Conservation (phyloP, 2,888 invertebrate genomes). For the Agonopterix subpropinquella region DNA sequence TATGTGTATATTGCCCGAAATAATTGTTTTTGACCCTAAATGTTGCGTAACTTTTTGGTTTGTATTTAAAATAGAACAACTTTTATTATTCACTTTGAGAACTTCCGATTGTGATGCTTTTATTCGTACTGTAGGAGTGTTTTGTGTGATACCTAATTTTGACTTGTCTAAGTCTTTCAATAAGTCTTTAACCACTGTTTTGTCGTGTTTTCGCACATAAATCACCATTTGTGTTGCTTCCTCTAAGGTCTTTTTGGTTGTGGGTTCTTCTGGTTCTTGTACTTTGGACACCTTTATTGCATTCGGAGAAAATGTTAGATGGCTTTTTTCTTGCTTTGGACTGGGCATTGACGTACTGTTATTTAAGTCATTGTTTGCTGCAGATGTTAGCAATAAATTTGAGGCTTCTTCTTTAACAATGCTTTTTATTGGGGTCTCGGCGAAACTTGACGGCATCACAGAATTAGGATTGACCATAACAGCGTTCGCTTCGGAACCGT, state of each 20-base stretch:
- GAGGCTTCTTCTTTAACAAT: slow-evolving; percentile 68
- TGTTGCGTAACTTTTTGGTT: slow-evolving; percentile 62
- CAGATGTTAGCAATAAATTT: slow-evolving; percentile 63
- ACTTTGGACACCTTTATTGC: slow-evolving; percentile 79
- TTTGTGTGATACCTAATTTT: slow-evolving; percentile 31
- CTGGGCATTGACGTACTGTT: slow-evolving; percentile 70
- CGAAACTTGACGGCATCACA: slow-evolving; percentile 87
- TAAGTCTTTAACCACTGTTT: slow-evolving; percentile 80
- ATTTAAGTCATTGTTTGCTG: slow-evolving; percentile 42
- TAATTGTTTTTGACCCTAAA: slow-evolving; percentile 67
- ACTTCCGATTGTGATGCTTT: slow-evolving; percentile 58
- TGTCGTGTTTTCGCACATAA: slow-evolving; percentile 64
- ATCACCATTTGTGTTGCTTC: slow-evolving; percentile 71
- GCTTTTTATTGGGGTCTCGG: slow-evolving; percentile 64
- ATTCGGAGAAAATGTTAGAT: slow-evolving; percentile 82
- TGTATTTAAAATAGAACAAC: slow-evolving; percentile 64
- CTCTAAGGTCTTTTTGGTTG: slow-evolving; percentile 45
- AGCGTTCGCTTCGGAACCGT: slow-evolving; percentile 82
- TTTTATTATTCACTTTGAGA: slow-evolving; percentile 63
- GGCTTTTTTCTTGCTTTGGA: slow-evolving; percentile 81
- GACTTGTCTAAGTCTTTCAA: slow-evolving; percentile 72
- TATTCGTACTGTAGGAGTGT: slow-evolving; percentile 55
- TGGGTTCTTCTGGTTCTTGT: slow-evolving; percentile 43
- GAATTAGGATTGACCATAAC: slow-evolving; percentile 94
- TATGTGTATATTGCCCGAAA: slow-evolving; percentile 73